Percentiles rank a stretch among this genome's conserved stretches.
phyloP scores from a whole-genome alignment of 2,113 vertebrate genomes.

The Sphyrna mokarran region DNA sequence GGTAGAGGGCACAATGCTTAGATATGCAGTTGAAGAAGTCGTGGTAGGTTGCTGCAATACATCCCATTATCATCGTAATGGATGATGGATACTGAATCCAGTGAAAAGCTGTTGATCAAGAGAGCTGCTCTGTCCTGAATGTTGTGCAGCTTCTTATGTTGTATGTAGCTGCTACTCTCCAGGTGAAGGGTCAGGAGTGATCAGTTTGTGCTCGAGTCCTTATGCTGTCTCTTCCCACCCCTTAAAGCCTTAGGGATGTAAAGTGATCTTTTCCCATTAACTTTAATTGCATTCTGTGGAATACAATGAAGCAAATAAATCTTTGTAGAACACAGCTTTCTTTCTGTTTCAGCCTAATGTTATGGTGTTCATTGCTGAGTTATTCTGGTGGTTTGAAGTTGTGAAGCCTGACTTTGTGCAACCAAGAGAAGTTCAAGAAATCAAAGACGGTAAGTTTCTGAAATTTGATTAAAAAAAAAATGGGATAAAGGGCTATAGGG shows the following conservation, averaged over 20 bases:
- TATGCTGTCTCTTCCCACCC: neutral
- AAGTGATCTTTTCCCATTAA: neutral
- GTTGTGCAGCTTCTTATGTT: neutral
- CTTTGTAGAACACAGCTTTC: neutral
- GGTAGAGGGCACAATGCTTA: neutral
- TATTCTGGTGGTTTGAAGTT: slow-evolving; percentile 96
- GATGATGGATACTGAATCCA: neutral
- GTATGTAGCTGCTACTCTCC: neutral
- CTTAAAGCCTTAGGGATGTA: neutral
- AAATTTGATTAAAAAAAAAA: too few relatives aligned
- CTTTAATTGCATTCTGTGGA: neutral
- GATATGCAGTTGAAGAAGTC: neutral
- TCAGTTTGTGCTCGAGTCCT: neutral
- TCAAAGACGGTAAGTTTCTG: slow-evolving; percentile 70
- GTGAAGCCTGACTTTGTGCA: slow-evolving; percentile 89
- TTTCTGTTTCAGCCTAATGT: slow-evolving; percentile 67
- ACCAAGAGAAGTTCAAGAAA: slow-evolving; percentile 77
- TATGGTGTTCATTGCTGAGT: slow-evolving; percentile 87
- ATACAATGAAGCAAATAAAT: neutral
- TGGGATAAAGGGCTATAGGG: too few relatives aligned
- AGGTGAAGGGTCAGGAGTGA: neutral
- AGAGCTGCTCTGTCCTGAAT: neutral
- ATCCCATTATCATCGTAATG: neutral
- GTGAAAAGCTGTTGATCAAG: neutral
- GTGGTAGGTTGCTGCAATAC: neutral